Evolutionary conservation across 2,888 invertebrate genomes (phyloP), one percentile per base, ranked within the genome.

Genomic region (Fabriciana adippe): DNA sequence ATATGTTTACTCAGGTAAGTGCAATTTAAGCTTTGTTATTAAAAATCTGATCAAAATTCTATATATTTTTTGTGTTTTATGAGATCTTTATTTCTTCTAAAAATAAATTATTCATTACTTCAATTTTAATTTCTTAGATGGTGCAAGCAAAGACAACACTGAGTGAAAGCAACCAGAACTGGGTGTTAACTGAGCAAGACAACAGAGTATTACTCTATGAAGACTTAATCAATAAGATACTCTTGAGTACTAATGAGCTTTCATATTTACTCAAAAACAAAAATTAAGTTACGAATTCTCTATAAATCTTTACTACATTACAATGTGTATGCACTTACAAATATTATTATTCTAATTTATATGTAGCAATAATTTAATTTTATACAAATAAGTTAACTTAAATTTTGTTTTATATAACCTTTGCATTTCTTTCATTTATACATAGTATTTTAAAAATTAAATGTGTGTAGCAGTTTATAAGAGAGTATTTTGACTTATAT

Each of bases 201-300:
- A 78, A 74, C 62, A 77, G 75, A 62, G 76, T 81, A 8, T 69
- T 88, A 26, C 78, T 81, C 41, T 91, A 90, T 73, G 85, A 87
- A 62, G 81, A 80, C 18, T 77, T 89, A 3, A 79, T 91, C 31
- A 87, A 82, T 67, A 90, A 89, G 73, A 72, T 92, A 15, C 79
- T 90, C 0, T 76, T 84, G 2, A 85, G 84, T 3, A 84, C 90
- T 16, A 90, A 91, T 77, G 92, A 89, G 75, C 86, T 89, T 2
- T 82, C 85, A 70, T 90, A 86, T 69, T 79, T 90, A 66, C 76
- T 89, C 53, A 84, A 87, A 64, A 88, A 82, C 67, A 86, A 84
- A 70, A 83, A 85, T 35, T 54, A 57, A 60, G n/a, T 57, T 6
- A 35, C 55, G 6, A 45, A 18, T 55, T 47, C 8, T 55, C 41